Evolutionary conservation across 37 sponge, comb jelly and placozoan genomes (phyloP).

Genomic region (Beroe forskalii): DNA sequence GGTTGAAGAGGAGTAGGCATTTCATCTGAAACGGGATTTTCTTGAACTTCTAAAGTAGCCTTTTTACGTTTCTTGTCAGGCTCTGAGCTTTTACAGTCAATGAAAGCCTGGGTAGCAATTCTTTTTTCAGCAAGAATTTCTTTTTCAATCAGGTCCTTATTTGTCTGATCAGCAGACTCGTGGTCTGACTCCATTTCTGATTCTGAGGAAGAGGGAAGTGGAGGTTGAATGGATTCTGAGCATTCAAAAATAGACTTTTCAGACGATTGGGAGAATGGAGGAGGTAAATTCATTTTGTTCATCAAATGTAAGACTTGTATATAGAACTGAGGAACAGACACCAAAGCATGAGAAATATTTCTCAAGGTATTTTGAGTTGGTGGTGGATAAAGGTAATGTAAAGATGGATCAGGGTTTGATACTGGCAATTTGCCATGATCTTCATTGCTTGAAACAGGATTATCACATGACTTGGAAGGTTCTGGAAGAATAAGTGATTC

Average conservation of each 20-base stretch:
- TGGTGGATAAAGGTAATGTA: slow-evolving; percentile 79
- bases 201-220: slow-evolving; percentile 66
- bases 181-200: slow-evolving; percentile 59
- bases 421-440: not conserved
- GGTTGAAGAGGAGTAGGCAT: not conserved
- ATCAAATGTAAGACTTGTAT: slow-evolving; percentile 86
- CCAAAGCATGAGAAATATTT: slow-evolving; percentile 79
- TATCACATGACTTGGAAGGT: not conserved
- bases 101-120: slow-evolving; percentile 38
- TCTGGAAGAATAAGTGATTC: not conserved
- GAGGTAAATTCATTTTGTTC: slow-evolving; percentile 92
- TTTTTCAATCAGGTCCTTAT: not conserved
- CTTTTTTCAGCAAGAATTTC: slow-evolving; percentile 29
- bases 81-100: not conserved
- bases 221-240: slow-evolving; percentile 37
- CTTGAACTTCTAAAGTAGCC: not conserved
- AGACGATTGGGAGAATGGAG: slow-evolving; percentile 75
- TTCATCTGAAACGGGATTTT: not conserved
- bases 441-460: not conserved
- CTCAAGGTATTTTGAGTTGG: slow-evolving; percentile 70
- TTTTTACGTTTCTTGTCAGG: not conserved
- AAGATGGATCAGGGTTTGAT: slow-evolving; percentile 30
- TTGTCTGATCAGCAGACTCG: not conserved
- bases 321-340: slow-evolving; percentile 78
- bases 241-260: slow-evolving; percentile 44